Evolutionary conservation across 1,140 invertebrate species (phyloP), one percentile per base, ranked within the genome.

Genomic region (Acyrthosiphon pisum): DNA sequence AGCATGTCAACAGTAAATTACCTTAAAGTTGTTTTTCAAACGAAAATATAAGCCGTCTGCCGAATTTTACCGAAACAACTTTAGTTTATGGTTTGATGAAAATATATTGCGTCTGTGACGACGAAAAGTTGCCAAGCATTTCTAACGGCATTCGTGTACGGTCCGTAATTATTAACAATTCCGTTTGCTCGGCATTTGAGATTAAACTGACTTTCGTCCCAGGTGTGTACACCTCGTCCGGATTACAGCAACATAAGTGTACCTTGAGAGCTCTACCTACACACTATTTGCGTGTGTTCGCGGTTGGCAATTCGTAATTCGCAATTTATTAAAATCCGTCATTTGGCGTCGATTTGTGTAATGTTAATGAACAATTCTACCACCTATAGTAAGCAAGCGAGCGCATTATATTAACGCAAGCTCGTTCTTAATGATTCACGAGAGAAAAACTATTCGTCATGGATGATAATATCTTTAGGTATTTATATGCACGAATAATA

Each of bases 121-220:
- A 76, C 60, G 30, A n/a, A 76, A 76, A 76, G 60, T 76, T 76
- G 6, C 60, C 30, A n/a, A 76, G 60, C 30, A n/a, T 76, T 76
- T 76, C 30, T n/a, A 76, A n/a, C 30, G 14, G 30, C 60, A 76
- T n/a, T 76, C 30, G 60, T n/a, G 60, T 76, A n/a, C n/a, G 30
- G 60, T 76, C n/a, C n/a, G 60, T 76, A 76, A 76, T 76, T n/a
- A 76, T 76, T 76, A 76, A 76, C 30, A n/a, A 76, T 76, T 76
- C 60, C 30, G n/a, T 76, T 76, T 76, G 60, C n/a, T 35, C 30
- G 60, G 14, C 11, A 14, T 76, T n/a, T 6, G 60, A 76, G n/a
- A 76, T 76, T 76, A n/a, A 76, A 76, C 30, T 6, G 6, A 76
- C 60, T n/a, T 35, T 14, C 30, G 14, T 76, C 60, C 60, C 30